Evolutionary conservation across 2,797 vertebrate genomes (phyloP).

Genomic region (Spatula versicolor): DNA sequence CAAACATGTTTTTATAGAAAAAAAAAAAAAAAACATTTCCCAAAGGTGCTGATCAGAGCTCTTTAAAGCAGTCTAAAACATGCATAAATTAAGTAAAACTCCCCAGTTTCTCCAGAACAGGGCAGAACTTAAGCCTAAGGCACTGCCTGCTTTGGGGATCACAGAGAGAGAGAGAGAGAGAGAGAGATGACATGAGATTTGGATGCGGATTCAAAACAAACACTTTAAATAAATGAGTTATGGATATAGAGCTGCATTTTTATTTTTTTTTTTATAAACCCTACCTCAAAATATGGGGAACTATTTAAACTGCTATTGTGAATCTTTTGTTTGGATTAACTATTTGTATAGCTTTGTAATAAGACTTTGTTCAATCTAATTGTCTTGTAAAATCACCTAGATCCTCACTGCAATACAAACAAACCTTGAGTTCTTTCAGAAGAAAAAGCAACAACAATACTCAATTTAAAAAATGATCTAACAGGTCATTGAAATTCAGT

Average conservation of each 20-base stretch:
- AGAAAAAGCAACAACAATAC: not conserved
- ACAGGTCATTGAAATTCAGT: not conserved
- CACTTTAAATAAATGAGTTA: not conserved
- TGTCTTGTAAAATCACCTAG: not conserved
- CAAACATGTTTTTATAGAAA: not conserved
- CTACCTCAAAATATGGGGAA: not conserved
- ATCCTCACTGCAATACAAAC: not conserved
- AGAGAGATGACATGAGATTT: not conserved
- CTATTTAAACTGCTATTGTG: not conserved
- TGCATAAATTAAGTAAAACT: not conserved
- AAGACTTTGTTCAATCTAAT: not conserved
- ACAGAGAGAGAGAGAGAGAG: not conserved
- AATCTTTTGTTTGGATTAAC: not conserved
- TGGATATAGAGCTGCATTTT: not conserved
- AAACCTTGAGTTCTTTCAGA: not conserved
- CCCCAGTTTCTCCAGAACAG: not conserved
- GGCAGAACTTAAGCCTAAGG: not conserved
- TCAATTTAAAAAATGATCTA: not conserved
- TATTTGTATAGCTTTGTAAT: not conserved
- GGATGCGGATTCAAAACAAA: not conserved
- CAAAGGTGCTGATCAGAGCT: not conserved
- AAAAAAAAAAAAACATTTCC: accelerated
- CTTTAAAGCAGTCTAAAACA: not conserved
- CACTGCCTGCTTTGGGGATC: not conserved
- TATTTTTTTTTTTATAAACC: not conserved